phyloP scores from a whole-genome alignment of 1,140 invertebrate species.

The Lineus longissimus region DNA sequence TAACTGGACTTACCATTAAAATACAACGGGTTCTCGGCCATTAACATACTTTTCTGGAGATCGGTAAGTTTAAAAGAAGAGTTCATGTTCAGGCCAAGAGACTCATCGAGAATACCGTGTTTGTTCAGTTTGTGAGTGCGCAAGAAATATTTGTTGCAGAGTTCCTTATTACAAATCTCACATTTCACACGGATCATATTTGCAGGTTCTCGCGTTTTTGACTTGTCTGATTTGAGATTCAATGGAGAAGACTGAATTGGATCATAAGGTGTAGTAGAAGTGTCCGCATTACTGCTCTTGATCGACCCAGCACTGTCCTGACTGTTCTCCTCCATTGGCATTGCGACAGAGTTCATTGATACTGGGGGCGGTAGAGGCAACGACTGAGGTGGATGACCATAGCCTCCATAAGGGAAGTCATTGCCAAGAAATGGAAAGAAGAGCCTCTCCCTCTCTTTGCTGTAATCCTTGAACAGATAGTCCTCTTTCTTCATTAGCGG shows the following conservation, averaged over 20 bases:
- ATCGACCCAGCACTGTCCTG: background rate
- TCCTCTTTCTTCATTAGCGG: background rate
- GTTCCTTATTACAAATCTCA: constrained; percentile 88
- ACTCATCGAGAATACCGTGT: constrained; percentile 71
- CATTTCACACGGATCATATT: constrained; percentile 44
- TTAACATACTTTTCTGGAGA: too few species aligned
- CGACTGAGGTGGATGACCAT: background rate
- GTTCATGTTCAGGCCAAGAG: background rate
- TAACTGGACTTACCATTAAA: too few species aligned
- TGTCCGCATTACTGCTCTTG: background rate
- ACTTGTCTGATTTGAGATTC: background rate
- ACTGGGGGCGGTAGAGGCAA: background rate
- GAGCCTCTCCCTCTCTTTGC: background rate
- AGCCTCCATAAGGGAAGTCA: background rate
- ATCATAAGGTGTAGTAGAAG: background rate
- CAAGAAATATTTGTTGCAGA: constrained; percentile 91
- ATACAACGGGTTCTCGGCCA: too few species aligned
- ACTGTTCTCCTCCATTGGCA: background rate
- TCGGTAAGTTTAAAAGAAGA: too few species aligned
- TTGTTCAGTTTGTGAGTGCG: constrained; percentile 92
- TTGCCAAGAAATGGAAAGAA: background rate
- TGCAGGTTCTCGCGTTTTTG: constrained; percentile 28
- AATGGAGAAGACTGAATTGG: too few species aligned
- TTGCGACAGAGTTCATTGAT: background rate
- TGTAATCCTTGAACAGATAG: background rate